Evolutionary conservation across 1,140 invertebrate genomes (phyloP), one percentile per base, ranked within the genome.

Genomic region (Holcopasites calliopsidis): DNA sequence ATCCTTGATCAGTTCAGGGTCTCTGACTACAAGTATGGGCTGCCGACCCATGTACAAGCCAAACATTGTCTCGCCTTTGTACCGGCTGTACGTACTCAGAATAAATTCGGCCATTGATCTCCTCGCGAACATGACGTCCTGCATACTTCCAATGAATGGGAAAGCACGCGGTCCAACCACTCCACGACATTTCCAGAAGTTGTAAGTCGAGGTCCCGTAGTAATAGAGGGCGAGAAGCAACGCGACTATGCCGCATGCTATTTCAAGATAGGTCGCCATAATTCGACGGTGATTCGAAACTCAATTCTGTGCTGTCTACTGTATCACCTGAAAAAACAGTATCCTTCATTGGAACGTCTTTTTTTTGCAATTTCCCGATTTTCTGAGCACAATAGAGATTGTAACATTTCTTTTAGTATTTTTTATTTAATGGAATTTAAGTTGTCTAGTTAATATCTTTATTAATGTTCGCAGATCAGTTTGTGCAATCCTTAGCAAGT

Each of bases 1-100:
- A 3, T 88, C 77, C 50, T 91, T 92, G 7, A 93, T 90, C 4
- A 92, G 18, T 4, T 93, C 89, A 0, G 89, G 88, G 77, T 93
- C 92, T 21, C 77, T 82, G 0, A 93, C 0, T 0, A 93, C 62
- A 0, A 93, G 69, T 5, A 87, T 44, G 0, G 92, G 91, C 4
- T 58, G 84, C 13, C 80, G 74, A 18, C 88, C 77, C 1, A 87
- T 83, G 44, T 87, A 93, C 18, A 92, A 82, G 3, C 93, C 93
- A 13, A 92, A 62, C 71, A 90, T 84, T 4, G 79, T 84, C 42
- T 91, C 88, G 13, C 87, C 69, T n/a, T 85, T 78, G 49, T 87
- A 91, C 0, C 86, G 21, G 2, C 86, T 54, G n/a, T 87, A 88
- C 0, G 85, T 3, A n/a, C 52, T 60, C 0, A n/a, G n/a, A n/a